Evolutionary conservation across 2,113 vertebrate genomes (phyloP).

Genomic region (Pachyramphus minor): DNA sequence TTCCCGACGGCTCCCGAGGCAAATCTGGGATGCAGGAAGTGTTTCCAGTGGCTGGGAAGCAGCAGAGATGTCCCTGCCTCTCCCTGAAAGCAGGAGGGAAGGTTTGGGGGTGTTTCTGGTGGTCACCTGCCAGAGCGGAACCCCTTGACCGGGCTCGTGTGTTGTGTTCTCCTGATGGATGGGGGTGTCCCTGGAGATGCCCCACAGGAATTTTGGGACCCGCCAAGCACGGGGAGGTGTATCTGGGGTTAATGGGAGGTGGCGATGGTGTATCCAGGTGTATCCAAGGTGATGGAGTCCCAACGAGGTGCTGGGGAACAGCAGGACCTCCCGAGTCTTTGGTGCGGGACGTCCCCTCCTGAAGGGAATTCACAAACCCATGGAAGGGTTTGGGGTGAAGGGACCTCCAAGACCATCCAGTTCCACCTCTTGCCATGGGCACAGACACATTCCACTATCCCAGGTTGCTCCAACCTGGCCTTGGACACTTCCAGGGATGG

Average conservation of each 20-base stretch:
- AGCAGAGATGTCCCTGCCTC: neutral
- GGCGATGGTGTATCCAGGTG: neutral
- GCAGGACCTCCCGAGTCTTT: neutral
- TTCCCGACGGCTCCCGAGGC: neutral
- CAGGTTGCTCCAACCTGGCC: neutral
- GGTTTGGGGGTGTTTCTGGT: neutral
- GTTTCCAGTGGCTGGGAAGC: neutral
- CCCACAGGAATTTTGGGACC: neutral
- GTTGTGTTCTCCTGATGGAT: neutral
- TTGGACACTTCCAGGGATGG: neutral
- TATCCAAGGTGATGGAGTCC: neutral
- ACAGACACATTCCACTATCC: neutral
- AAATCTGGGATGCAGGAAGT: neutral
- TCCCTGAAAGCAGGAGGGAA: neutral
- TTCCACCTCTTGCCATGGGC: neutral
- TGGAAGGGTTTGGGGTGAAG: neutral
- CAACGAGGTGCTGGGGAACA: neutral
- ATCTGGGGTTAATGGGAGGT: neutral
- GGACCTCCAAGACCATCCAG: fast-evolving
- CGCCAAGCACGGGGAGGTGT: fast-evolving
- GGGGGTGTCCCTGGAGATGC: fast-evolving
- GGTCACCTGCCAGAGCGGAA: neutral
- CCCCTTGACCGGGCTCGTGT: neutral
- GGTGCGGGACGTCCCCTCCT: neutral
- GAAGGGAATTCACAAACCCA: neutral